A percentile compares a stretch with the other conserved stretches of the same genome.
Conservation (phyloP, 1,140 invertebrate species). For the Spodoptera litura region DNA sequence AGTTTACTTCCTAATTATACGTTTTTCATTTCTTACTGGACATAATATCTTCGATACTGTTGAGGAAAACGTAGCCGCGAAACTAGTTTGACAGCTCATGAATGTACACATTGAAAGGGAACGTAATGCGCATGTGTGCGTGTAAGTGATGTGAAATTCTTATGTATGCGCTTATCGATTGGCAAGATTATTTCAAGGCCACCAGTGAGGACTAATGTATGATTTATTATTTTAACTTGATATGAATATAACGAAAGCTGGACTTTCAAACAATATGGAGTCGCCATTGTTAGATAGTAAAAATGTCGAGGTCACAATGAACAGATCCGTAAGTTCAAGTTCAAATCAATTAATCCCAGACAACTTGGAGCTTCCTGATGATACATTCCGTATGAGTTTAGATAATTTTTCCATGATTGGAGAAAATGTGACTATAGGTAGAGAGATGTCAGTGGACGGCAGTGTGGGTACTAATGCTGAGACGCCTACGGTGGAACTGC, state of each 20-base stretch:
- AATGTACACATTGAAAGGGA: conserved; percentile 65
- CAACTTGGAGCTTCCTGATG: conserved; percentile 73
- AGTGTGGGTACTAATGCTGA: conserved; percentile 21
- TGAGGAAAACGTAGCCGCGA: conserved; percentile 64
- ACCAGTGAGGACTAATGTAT: conserved; percentile 55
- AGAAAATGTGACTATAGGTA: conserved; percentile 76
- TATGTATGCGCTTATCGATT: conserved; percentile 79
- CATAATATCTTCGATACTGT: conserved; percentile 38
- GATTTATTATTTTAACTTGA: conserved; percentile 42
- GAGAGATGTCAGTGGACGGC: conserved; percentile 64
- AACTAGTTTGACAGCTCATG: conserved; percentile 83
- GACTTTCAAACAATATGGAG: conserved; percentile 61
- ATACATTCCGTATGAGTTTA: conserved; percentile 76
- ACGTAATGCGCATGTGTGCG: conserved; percentile 72
- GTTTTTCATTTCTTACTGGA: conserved; percentile 51
- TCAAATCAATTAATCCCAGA: conserved; percentile 72
- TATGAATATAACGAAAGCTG: conserved; percentile 35
- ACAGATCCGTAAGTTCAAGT: conserved; percentile 61
- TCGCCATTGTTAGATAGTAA: conserved; percentile 60
- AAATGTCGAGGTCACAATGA: conserved; percentile 55
- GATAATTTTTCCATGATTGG: conserved; percentile 73
- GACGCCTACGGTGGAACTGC: conserved; percentile 44
- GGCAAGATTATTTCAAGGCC: conserved; percentile 82
- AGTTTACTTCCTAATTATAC: conserved; percentile 51
- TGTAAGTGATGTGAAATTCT: conserved; percentile 81